Percentiles rank a stretch among this genome's conserved stretches.
Evolutionary conservation across 2,113 vertebrate species (phyloP).

Genomic region (Datnioides undecimradiatus): DNA sequence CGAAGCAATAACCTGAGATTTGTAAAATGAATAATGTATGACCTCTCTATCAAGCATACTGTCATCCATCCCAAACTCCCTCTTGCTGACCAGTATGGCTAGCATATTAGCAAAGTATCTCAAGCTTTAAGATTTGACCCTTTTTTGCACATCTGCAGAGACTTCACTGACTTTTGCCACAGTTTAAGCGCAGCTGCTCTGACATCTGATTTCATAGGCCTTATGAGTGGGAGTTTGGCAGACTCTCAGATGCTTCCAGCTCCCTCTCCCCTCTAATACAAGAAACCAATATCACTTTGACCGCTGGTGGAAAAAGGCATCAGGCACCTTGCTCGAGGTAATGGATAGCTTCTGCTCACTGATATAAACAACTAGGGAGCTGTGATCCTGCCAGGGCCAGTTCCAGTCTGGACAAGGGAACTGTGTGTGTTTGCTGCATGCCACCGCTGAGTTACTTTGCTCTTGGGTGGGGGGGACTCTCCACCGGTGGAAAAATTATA

Average conservation of each 20-base stretch:
- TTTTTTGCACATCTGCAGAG: constrained; percentile 19
- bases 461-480: constrained; percentile 49
- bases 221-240: constrained; percentile 59
- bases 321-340: constrained; percentile 71
- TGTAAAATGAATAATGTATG: background rate
- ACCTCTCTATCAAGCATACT: background rate
- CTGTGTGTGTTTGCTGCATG: constrained; percentile 58
- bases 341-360: constrained; percentile 74
- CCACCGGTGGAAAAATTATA: constrained; percentile 69
- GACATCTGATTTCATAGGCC: constrained; percentile 67
- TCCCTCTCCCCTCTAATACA: constrained; percentile 59
- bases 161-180: constrained; percentile 15
- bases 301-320: constrained; percentile 67
- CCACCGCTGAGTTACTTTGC: constrained; percentile 61
- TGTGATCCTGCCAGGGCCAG: constrained; percentile 68
- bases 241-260: constrained; percentile 43
- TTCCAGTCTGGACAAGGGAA: constrained; percentile 69
- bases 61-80: background rate
- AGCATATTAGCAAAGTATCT: constrained; percentile 6
- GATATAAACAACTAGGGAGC: constrained; percentile 74
- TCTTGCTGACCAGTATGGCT: background rate
- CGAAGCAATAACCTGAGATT: background rate
- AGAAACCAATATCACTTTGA: constrained; percentile 77
- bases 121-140: constrained; percentile 13
- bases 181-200: constrained; percentile 55